Conservation (phyloP, 2,113 vertebrate species). For the Tragelaphus strepsiceros region DNA sequence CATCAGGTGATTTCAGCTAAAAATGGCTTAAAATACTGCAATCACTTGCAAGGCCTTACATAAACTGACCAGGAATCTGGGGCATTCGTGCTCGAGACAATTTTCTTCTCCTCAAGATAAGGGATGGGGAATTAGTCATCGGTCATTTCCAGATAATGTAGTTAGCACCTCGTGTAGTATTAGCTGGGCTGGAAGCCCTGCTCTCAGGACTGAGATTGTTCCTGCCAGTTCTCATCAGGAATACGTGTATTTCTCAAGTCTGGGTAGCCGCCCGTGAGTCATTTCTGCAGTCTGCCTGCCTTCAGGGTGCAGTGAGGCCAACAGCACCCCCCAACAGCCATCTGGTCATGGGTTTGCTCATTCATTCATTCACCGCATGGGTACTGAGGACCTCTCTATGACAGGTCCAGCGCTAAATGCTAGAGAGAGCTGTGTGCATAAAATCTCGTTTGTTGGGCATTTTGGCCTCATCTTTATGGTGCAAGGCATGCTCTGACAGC, state of each 20-base stretch:
- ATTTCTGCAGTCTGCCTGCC: background rate
- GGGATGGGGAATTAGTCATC: constrained; percentile 62
- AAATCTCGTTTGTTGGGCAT: rapidly evolving
- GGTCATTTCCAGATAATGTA: constrained; percentile 69
- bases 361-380: background rate
- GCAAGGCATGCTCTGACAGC: too few relatives aligned
- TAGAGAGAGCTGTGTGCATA: rapidly evolving
- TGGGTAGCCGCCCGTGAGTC: background rate
- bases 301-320: background rate
- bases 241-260: background rate
- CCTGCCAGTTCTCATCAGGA: constrained; percentile 9
- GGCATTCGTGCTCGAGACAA: constrained; percentile 47
- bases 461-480: background rate
- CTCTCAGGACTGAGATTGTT: background rate
- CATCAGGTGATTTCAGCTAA: constrained; percentile 69
- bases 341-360: background rate
- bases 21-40: constrained; percentile 67
- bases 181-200: constrained; percentile 3
- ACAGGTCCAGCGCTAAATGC: too few relatives aligned
- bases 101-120: constrained; percentile 69
- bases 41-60: constrained; percentile 57
- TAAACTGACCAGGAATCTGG: constrained; percentile 74
- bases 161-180: constrained; percentile 48
- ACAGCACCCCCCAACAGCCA: background rate
- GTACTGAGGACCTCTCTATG: rapidly evolving